Base-by-base conservation (phyloP, 2,888 invertebrate genomes). In the Yponomeuta plumbellus region DNA sequence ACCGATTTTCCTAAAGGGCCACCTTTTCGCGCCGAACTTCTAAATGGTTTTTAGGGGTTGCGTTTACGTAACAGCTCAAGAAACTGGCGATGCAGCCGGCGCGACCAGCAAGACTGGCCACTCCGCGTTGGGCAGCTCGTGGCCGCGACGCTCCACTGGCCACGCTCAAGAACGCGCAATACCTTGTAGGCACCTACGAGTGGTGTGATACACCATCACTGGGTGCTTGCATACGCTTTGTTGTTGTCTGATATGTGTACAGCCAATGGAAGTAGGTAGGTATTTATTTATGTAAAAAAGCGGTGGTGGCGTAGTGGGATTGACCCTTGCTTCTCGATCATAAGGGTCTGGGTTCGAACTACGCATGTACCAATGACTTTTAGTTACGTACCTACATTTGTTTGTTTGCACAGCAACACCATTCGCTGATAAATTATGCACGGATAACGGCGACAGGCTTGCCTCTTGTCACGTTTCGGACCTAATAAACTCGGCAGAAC, bases 121-220 rank as follows among this genome's bases (percentile, higher is more conserved):
- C 44, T 52, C 76, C 66, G 71, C 67, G 64, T 40, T 57, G 56
- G 65, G 34, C 59, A 44, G 74, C 72, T 68, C 74, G 78, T 75
- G 78, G 75, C 71, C 71, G 81, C 76, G 75, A 69, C 84, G 84
- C 81, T 78, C 83, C 82, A 82, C 81, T 86, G 86, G 77, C 80
- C 84, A 82, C 79, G 72, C 39, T 76, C 76, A 83, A 83, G 74
- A 76, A 79, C 73, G 75, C 74, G 77, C 79, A 78, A 79, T 74
- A 72, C 75, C 73, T 20, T 52, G 44, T 52, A 52, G 44, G 44
- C 17, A 44, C 44, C 44, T 44, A 52, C 44, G 44, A 6, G 44
- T 17, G 73, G 68, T 73, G 71, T 72, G 74, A 75, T 76, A 74
- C 74, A 75, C 75, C 76, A 80, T 77, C 77, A 80, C 83, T 85